Evolutionary conservation across 2,888 invertebrate species (phyloP).

Genomic region (Allacma fusca): DNA sequence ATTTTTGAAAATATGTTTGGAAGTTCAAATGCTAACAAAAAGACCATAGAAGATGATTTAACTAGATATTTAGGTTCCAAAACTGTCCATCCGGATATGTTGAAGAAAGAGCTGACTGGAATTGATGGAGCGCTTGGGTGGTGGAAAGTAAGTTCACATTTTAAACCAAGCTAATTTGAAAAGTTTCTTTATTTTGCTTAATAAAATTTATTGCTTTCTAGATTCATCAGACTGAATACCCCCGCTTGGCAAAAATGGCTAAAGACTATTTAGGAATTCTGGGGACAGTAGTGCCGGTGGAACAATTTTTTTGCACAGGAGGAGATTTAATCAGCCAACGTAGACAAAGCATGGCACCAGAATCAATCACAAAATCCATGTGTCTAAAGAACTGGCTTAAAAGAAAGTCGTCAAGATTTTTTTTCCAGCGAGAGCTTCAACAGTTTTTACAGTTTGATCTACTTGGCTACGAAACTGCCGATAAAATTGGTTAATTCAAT

Average conservation of each 20-base stretch:
- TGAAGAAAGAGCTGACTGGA: too few relatives aligned
- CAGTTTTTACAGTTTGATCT: too few relatives aligned
- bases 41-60: neutral
- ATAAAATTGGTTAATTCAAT: too few relatives aligned
- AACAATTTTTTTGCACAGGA: constrained; percentile 1
- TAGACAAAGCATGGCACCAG: neutral
- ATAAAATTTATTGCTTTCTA: too few relatives aligned
- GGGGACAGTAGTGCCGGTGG: constrained; percentile 7
- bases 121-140: neutral
- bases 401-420: neutral
- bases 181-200: too few relatives aligned
- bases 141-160: too few relatives aligned
- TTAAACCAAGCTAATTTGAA: too few relatives aligned
- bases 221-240: neutral
- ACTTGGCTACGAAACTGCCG: too few relatives aligned
- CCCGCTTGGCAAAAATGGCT: too few relatives aligned
- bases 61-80: neutral
- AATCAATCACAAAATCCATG: neutral
- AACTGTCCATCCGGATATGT: neutral
- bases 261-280: neutral
- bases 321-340: neutral
- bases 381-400: neutral
- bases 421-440: too few relatives aligned
- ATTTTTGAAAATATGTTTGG: neutral
- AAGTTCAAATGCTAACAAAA: neutral